Conservation (phyloP, 2,797 vertebrate species). For the Sebastes vulpes region DNA sequence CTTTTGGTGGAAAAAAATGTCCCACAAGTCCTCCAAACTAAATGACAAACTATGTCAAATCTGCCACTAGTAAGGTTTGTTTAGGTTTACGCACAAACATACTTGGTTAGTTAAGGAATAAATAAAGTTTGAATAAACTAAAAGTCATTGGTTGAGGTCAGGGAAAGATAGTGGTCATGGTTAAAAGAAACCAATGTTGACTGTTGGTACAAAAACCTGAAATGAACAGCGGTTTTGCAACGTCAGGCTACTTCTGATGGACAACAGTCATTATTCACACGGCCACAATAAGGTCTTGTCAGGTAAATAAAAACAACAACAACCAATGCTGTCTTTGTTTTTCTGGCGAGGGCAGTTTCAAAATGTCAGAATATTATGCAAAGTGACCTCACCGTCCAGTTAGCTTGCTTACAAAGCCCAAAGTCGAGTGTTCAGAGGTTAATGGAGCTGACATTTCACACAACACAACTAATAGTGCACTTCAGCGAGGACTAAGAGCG, state of each 20-base stretch:
- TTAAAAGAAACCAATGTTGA: background rate
- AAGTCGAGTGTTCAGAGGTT: conserved; percentile 58
- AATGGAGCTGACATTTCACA: conserved; percentile 65
- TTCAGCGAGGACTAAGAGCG: background rate
- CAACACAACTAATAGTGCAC: conserved; percentile 23
- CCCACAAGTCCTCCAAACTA: background rate
- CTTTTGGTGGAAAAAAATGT: background rate
- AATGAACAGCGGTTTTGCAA: background rate
- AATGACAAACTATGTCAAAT: too few species aligned
- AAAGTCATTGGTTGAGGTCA: background rate
- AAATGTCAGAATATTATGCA: conserved; percentile 62
- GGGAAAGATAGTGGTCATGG: background rate
- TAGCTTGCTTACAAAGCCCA: conserved; percentile 36
- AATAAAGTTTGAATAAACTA: background rate
- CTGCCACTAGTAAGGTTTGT: background rate
- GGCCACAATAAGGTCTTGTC: conserved; percentile 9
- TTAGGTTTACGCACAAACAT: background rate
- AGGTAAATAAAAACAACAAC: conserved; percentile 36
- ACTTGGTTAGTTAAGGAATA: background rate
- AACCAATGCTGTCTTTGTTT: conserved; percentile 23
- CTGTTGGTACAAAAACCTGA: too few species aligned
- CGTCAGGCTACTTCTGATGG: background rate
- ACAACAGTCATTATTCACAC: background rate
- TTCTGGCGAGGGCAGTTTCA: conserved; percentile 4
- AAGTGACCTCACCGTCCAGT: conserved; percentile 33